Percentiles rank a stretch among this genome's conserved stretches.
These are phyloP conservation scores for Zaprionus camerounensis DNA, from an alignment of 1,140 invertebrate genomes.

Conservation along the genomic window DNA sequence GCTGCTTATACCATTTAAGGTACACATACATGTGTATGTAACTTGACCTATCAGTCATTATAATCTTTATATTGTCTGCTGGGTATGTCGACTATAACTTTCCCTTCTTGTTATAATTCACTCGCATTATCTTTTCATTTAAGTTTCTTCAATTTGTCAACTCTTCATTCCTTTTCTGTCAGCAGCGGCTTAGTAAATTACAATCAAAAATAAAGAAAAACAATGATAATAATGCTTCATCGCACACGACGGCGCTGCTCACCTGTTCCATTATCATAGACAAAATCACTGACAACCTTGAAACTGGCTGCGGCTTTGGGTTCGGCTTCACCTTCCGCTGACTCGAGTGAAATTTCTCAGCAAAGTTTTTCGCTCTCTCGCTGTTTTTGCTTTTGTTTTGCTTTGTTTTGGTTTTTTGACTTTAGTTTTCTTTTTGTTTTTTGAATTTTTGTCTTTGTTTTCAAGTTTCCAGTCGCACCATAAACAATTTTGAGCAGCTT, in stretches of 20 bases:
- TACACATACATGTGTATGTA: not conserved
- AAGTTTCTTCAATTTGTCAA: constrained; percentile 35
- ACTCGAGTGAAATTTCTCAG: constrained; percentile 66
- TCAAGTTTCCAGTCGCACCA: constrained; percentile 63
- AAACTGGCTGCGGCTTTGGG: constrained; percentile 63
- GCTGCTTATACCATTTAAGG: not conserved
- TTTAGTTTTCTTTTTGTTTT: not conserved
- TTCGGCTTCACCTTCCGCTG: constrained; percentile 44
- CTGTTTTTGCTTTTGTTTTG: constrained; percentile 19
- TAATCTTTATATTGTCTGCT: too few species aligned
- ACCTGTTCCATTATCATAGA: constrained; percentile 51
- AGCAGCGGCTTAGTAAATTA: constrained; percentile 19
- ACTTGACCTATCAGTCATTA: not conserved
- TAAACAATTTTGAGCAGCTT: constrained; percentile 67
- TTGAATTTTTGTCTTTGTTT: constrained; percentile 44
- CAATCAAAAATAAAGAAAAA: constrained; percentile 15
- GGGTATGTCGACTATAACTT: not conserved
- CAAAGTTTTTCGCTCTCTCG: constrained; percentile 21
- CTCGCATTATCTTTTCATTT: constrained; percentile 10
- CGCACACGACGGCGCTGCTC: constrained; percentile 22
- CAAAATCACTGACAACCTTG: constrained; percentile 62
- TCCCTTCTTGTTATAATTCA: constrained; percentile 2
- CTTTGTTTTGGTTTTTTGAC: constrained; percentile 3
- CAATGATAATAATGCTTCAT: constrained; percentile 31
- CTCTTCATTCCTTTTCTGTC: constrained; percentile 14